A percentile compares a stretch with the other conserved stretches of the same genome.
Conservation (phyloP, 2,113 vertebrate genomes). For the Microtus oregoni region DNA sequence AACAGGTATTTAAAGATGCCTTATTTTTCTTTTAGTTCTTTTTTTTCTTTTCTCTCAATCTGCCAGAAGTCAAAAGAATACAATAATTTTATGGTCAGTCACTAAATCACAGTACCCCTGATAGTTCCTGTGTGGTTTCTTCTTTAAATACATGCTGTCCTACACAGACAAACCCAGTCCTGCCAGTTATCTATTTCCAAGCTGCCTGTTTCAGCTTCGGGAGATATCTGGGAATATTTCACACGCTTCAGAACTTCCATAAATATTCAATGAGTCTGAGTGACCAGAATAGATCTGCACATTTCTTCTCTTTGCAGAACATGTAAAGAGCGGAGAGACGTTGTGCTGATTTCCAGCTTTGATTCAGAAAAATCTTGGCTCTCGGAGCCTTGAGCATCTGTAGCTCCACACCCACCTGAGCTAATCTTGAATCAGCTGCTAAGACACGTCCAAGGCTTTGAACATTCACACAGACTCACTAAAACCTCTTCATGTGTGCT, state of each 20-base stretch:
- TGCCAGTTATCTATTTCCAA: slow-evolving; percentile 80
- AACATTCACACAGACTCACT: slow-evolving; percentile 66
- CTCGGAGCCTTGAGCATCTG: slow-evolving; percentile 69
- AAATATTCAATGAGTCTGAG: slow-evolving; percentile 87
- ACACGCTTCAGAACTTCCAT: slow-evolving; percentile 85
- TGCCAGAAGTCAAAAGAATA: slow-evolving; percentile 49
- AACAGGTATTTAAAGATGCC: slow-evolving; percentile 24
- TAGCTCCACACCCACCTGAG: slow-evolving; percentile 71
- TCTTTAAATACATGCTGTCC: slow-evolving; percentile 62
- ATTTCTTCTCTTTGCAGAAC: slow-evolving; percentile 84
- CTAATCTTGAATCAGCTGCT: slow-evolving; percentile 75
- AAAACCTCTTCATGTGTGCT: slow-evolving; percentile 65
- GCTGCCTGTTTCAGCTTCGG: slow-evolving; percentile 79
- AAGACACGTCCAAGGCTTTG: slow-evolving; percentile 67
- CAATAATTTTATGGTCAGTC: slow-evolving; percentile 63
- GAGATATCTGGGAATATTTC: slow-evolving; percentile 85
- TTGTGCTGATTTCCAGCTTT: slow-evolving; percentile 78
- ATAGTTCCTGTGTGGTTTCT: slow-evolving; percentile 66
- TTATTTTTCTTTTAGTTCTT: slow-evolving; percentile 18
- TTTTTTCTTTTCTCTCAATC: background rate
- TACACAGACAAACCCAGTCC: slow-evolving; percentile 72
- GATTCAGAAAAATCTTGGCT: slow-evolving; percentile 79
- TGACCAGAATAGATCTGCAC: slow-evolving; percentile 88
- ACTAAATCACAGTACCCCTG: slow-evolving; percentile 56
- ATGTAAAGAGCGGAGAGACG: slow-evolving; percentile 79